phyloP scores from a whole-genome alignment of 2,888 invertebrate genomes.

The Villa cingulata region DNA sequence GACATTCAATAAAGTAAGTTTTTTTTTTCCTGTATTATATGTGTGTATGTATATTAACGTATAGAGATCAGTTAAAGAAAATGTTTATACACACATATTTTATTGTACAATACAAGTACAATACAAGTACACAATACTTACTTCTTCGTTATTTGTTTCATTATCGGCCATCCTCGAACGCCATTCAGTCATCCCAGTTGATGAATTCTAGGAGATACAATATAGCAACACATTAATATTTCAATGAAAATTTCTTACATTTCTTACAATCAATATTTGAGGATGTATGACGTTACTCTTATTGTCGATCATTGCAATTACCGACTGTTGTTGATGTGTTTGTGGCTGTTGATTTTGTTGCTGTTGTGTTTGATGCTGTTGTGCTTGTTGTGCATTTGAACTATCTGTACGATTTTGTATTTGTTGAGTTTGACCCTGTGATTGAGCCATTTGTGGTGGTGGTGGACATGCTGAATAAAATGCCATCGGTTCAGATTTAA shows the following conservation, averaged over 20 bases:
- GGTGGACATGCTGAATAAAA: conserved; percentile 37
- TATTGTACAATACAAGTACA: no score
- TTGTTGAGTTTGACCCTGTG: conserved; percentile 19
- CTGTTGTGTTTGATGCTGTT: conserved; percentile 33
- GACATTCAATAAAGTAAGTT: not conserved
- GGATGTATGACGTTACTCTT: conserved; percentile 35
- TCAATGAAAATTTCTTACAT: not conserved
- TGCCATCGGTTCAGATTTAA: conserved; percentile 57
- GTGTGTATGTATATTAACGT: no score
- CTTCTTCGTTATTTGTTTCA: conserved; percentile 14
- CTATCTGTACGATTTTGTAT: conserved; percentile 19
- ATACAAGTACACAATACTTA: not conserved
- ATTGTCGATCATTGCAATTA: conserved; percentile 21
- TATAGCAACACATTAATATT: not conserved
- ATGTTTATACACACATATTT: no score
- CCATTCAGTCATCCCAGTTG: conserved; percentile 11
- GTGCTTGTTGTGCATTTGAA: conserved; percentile 23
- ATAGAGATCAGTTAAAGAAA: no score
- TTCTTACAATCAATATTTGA: conserved; percentile 19
- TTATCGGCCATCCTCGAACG: conserved; percentile 12
- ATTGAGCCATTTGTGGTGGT: conserved; percentile 21
- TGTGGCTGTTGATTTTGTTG: conserved; percentile 37
- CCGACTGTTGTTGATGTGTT: conserved; percentile 38
- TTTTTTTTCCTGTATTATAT: no score
- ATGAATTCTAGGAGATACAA: conserved; percentile 4